These are phyloP conservation scores for Rhyacophila evoluta DNA, from an alignment of 2,888 invertebrate species.

Conservation along the genomic window DNA sequence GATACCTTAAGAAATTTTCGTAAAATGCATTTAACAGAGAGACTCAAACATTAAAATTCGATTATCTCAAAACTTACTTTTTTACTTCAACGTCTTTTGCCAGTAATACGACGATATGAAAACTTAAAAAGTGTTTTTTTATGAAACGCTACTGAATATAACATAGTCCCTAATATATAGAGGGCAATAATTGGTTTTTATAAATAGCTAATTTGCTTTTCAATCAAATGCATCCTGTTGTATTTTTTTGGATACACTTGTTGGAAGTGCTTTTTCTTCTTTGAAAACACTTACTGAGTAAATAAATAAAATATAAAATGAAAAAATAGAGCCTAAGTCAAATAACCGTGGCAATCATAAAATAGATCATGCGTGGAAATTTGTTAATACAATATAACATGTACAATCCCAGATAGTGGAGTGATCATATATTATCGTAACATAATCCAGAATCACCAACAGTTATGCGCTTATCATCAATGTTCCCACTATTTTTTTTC, in stretches of 20 bases:
- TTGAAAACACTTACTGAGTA: background rate
- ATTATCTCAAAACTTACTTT: too few species aligned
- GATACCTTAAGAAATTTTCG: too few species aligned
- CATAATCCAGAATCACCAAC: too few species aligned
- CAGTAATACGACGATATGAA: too few species aligned
- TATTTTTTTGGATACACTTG: background rate
- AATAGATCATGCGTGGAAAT: conserved; percentile 14
- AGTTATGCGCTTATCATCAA: too few species aligned
- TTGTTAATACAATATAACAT: background rate
- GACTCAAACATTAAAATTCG: too few species aligned
- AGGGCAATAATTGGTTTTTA: conserved; percentile 18
- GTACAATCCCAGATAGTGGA: background rate
- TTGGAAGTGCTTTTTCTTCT: background rate
- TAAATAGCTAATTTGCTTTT: conserved; percentile 22
- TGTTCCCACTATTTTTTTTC: too few species aligned
- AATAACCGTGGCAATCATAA: conserved; percentile 13
- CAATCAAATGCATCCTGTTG: conserved; percentile 22
- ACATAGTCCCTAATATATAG: background rate
- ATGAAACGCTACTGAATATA: background rate
- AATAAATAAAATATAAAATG: conserved; percentile 18
- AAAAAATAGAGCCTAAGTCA: background rate
- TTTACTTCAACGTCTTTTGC: too few species aligned
- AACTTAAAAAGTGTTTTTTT: too few species aligned
- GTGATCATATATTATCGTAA: too few species aligned
- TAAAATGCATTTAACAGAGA: too few species aligned